Percentiles rank a stretch among this genome's conserved stretches.
Evolutionary conservation across 2,888 invertebrate species (phyloP).

Genomic region (Achlya flavicornis): DNA sequence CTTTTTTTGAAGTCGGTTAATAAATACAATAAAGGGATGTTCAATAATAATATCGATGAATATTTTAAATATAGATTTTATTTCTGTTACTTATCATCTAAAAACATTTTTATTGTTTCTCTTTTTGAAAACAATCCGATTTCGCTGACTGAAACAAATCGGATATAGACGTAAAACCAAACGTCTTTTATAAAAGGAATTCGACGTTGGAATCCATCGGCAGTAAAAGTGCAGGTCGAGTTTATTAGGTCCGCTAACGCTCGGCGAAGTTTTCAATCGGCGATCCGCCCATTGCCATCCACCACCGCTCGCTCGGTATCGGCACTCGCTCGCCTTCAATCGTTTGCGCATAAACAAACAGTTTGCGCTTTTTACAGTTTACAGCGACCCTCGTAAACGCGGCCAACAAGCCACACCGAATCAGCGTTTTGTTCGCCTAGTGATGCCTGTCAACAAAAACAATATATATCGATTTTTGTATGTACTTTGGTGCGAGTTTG

Average conservation of each 20-base stretch:
- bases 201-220: constrained; percentile 32
- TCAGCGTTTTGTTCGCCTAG: constrained; percentile 67
- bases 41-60: background rate
- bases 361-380: constrained; percentile 79
- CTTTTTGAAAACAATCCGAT: background rate
- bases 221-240: constrained; percentile 65
- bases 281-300: constrained; percentile 49
- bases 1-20: no score
- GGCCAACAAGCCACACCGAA: constrained; percentile 70
- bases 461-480: constrained; percentile 16
- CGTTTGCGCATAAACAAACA: constrained; percentile 77
- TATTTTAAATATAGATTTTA: background rate
- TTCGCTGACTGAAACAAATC: constrained; percentile 20
- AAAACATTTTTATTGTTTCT: background rate
- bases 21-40: background rate
- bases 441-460: constrained; percentile 33
- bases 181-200: constrained; percentile 31
- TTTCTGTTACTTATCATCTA: background rate
- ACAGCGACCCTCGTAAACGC: constrained; percentile 79
- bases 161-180: constrained; percentile 23
- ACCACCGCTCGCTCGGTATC: background rate
- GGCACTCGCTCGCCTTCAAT: constrained; percentile 35
- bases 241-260: constrained; percentile 52
- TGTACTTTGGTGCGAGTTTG: background rate
- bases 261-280: constrained; percentile 48